A percentile compares a stretch with the other conserved stretches of the same genome.
Conservation (phyloP, 2,797 vertebrate species). For the Echiichthys vipera region DNA sequence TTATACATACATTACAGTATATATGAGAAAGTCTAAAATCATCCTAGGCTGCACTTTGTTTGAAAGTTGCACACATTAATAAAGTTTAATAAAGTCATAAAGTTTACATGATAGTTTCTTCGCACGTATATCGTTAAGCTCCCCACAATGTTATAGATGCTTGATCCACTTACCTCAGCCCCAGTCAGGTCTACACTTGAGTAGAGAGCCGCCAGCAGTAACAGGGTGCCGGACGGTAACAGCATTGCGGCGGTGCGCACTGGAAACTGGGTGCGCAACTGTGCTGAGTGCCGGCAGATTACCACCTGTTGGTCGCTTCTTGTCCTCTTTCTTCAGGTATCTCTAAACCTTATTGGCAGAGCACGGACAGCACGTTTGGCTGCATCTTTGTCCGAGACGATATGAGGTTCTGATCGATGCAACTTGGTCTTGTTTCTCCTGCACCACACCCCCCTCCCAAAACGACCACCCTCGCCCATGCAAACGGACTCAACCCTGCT, state of each 20-base stretch:
- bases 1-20: too few relatives aligned
- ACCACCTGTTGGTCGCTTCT: conserved; percentile 60
- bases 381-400: conserved; percentile 84
- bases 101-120: not conserved
- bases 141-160: not conserved
- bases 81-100: not conserved
- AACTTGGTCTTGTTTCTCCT: conserved; percentile 72
- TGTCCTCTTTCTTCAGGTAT: conserved; percentile 36
- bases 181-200: conserved; percentile 54
- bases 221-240: conserved; percentile 57
- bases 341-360: conserved; percentile 56
- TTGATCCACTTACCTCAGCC: conserved; percentile 79
- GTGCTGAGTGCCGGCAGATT: conserved; percentile 42
- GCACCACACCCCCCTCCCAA: conserved; percentile 81
- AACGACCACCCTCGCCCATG: conserved; percentile 83
- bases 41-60: not conserved
- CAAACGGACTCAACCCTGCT: conserved; percentile 69
- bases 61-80: not conserved
- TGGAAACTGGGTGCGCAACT: conserved; percentile 30
- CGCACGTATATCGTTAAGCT: not conserved
- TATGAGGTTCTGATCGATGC: conserved; percentile 79
- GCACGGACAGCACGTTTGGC: conserved; percentile 66
- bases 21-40: not conserved
- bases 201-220: conserved; percentile 73
- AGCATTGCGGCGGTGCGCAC: conserved; percentile 75